Percentiles rank a stretch among this genome's conserved stretches.
These are phyloP conservation scores for Thaumetopoea pityocampa DNA, from an alignment of 1,140 invertebrate species.

Conservation along the genomic window DNA sequence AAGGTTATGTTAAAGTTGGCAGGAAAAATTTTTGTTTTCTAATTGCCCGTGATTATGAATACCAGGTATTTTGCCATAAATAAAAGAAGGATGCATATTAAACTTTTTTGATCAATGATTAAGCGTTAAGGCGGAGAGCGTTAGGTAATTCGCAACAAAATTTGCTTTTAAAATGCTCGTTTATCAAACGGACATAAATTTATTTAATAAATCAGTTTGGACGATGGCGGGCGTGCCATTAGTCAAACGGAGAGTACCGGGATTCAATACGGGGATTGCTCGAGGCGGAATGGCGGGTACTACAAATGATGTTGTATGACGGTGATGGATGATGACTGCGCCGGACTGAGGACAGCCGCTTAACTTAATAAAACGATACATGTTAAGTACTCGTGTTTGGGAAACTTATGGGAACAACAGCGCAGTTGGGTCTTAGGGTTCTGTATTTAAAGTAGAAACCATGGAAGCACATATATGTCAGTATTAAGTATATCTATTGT, in stretches of 20 bases:
- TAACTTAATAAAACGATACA: constrained; percentile 29
- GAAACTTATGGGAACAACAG: constrained; percentile 9
- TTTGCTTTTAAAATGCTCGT: constrained; percentile 45
- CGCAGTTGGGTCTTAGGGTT: no score
- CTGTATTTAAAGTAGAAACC: no score
- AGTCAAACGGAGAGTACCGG: constrained; percentile 39
- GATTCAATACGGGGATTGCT: constrained; percentile 47
- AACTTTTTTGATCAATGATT: constrained; percentile 22
- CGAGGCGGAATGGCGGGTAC: constrained; percentile 32
- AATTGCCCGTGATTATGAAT: constrained; percentile 17
- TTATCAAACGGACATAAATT: constrained; percentile 56
- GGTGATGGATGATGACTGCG: constrained; percentile 48
- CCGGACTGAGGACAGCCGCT: constrained; percentile 33
- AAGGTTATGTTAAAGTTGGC: constrained; percentile 29
- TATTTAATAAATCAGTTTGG: constrained; percentile 66
- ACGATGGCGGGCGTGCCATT: constrained; percentile 45
- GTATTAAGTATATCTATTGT: no score
- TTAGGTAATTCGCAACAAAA: constrained; percentile 24
- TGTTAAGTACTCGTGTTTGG: constrained; percentile 22
- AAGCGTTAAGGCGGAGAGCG: constrained; percentile 18
- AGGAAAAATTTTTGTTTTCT: constrained; percentile 27
- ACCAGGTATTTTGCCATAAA: constrained; percentile 15
- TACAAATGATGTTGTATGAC: constrained; percentile 55
- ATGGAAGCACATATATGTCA: no score
- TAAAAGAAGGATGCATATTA: constrained; percentile 28